Conservation (phyloP, 2,888 invertebrate genomes). For the Tridacna gigas region DNA sequence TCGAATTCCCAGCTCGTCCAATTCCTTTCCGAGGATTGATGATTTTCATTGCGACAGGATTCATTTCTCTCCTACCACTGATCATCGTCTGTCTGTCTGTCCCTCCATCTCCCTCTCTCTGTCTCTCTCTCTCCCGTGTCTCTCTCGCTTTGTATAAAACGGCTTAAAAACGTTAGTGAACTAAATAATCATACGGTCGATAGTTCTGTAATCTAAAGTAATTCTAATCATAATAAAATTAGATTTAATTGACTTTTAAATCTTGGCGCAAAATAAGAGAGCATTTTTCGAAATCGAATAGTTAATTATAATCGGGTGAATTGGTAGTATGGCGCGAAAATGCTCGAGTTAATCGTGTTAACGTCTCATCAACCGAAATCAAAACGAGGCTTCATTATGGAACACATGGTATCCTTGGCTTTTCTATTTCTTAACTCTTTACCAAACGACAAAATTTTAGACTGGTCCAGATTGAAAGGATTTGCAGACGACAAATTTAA, state of each 20-base stretch:
- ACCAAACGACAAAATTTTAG: background rate
- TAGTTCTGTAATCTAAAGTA: background rate
- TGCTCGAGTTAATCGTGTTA: conserved; percentile 2
- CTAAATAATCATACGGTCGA: too few relatives aligned
- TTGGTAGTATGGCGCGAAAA: conserved; percentile 4
- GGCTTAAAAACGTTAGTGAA: too few relatives aligned
- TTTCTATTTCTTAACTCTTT: background rate
- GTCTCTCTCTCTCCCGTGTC: too few relatives aligned
- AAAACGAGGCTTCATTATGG: conserved; percentile 2
- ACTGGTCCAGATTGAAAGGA: background rate
- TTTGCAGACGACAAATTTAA: background rate
- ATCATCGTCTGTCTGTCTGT: too few relatives aligned
- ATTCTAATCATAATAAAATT: conserved; percentile 11
- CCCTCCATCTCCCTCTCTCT: too few relatives aligned
- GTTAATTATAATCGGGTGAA: conserved; percentile 1
- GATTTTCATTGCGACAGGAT: too few relatives aligned
- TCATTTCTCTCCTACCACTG: too few relatives aligned
- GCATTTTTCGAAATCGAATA: background rate
- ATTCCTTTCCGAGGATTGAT: too few relatives aligned
- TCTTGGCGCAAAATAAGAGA: background rate
- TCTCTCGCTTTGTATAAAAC: too few relatives aligned
- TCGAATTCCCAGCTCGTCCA: too few relatives aligned
- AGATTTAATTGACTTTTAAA: conserved; percentile 18
- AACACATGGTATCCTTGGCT: background rate
- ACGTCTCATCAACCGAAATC: conserved; percentile 3